These are phyloP conservation scores for Andinoacara biseriatus DNA, from an alignment of 2,113 vertebrate species.

Conservation along the genomic window DNA sequence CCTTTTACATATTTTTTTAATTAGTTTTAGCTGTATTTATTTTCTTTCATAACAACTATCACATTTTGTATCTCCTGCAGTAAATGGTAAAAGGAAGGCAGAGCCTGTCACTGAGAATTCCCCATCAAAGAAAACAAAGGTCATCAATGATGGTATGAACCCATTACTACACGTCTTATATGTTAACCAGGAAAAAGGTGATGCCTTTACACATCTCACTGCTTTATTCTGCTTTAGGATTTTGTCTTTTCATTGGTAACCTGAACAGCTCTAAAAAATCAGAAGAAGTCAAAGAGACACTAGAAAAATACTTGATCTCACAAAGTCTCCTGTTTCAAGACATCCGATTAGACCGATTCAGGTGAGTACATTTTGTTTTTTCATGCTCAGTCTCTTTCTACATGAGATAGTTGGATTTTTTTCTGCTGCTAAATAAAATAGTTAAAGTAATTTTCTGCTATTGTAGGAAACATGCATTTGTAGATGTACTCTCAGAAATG, in stretches of 20 bases:
- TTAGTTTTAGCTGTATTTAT: not conserved
- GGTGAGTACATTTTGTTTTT: constrained; percentile 31
- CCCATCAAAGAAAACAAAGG: constrained; percentile 64
- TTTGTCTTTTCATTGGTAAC: constrained; percentile 69
- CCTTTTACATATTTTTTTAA: not conserved
- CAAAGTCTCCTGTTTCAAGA: constrained; percentile 63
- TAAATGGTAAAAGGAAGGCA: constrained; percentile 54
- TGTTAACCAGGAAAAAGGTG: not conserved
- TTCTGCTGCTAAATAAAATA: not conserved
- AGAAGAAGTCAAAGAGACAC: constrained; percentile 52
- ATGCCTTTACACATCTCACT: not conserved
- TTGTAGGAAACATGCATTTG: constrained; percentile 65
- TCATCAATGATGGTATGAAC: constrained; percentile 58
- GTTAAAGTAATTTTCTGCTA: constrained; percentile 9
- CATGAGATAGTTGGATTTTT: not conserved
- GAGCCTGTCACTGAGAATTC: not conserved
- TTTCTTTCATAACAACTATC: not conserved
- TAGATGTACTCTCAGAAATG: constrained; percentile 76
- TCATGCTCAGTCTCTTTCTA: not conserved
- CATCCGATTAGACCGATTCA: constrained; percentile 54
- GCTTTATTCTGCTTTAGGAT: constrained; percentile 47
- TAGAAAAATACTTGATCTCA: constrained; percentile 50
- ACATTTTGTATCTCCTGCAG: constrained; percentile 13
- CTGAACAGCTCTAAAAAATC: constrained; percentile 57
- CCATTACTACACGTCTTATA: not conserved